These are phyloP conservation scores for Haemorhous mexicanus DNA, from an alignment of 2,113 vertebrate species.

Conservation along the genomic window DNA sequence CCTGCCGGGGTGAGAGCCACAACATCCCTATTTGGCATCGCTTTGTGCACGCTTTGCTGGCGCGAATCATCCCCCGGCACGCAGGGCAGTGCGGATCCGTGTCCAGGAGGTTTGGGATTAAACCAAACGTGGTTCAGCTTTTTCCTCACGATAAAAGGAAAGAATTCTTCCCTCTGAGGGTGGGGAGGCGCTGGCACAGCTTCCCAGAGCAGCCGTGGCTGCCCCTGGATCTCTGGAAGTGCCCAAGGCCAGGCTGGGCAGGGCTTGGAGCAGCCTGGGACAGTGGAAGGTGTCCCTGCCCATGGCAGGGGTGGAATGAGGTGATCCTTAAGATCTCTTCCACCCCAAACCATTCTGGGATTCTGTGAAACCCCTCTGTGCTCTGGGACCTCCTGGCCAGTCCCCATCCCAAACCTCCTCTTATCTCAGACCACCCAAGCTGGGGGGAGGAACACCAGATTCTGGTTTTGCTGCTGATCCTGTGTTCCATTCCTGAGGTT, in stretches of 20 bases:
- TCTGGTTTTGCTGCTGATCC: not conserved
- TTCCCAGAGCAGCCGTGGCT: not conserved
- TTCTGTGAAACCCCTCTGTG: rapidly evolving
- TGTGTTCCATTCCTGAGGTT: not conserved
- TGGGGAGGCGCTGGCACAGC: not conserved
- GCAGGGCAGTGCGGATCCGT: rapidly evolving
- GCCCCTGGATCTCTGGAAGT: not conserved
- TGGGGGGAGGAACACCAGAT: not conserved
- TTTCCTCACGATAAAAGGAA: not conserved
- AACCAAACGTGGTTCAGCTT: rapidly evolving
- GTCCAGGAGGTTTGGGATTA: not conserved
- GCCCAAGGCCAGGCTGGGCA: rapidly evolving
- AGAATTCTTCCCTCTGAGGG: not conserved
- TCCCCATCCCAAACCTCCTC: not conserved
- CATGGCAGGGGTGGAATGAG: not conserved
- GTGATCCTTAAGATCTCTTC: not conserved
- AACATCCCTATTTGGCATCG: not conserved
- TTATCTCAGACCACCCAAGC: not conserved
- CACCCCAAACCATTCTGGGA: not conserved
- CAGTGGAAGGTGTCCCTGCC: not conserved
- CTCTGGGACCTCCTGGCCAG: not conserved
- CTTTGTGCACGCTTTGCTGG: not conserved
- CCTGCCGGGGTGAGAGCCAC: rapidly evolving
- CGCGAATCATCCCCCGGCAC: rapidly evolving
- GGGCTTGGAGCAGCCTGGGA: not conserved